These are phyloP conservation scores for Nothoprocta perdicaria DNA, from an alignment of 2,113 vertebrate genomes.

Conservation along the genomic window DNA sequence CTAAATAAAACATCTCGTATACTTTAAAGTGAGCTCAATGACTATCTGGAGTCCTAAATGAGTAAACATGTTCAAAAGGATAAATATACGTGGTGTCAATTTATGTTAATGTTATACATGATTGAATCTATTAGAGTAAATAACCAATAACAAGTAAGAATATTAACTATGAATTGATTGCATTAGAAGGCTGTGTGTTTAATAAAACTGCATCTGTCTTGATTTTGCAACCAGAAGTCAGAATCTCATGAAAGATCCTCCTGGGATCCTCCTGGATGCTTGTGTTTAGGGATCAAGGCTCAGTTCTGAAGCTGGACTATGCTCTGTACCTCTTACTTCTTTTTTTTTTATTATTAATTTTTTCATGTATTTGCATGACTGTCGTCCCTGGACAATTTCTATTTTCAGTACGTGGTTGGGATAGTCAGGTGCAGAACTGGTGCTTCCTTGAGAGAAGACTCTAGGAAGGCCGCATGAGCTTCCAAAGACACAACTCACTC, in stretches of 20 bases:
- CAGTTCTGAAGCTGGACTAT: neutral
- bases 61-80: constrained; percentile 34
- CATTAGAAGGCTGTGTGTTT: neutral
- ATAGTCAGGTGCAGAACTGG: neutral
- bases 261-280: neutral
- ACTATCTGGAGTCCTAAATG: constrained; percentile 12
- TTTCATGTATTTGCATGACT: neutral
- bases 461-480: neutral
- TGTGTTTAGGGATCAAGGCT: neutral
- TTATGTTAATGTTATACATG: constrained; percentile 49
- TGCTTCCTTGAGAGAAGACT: neutral
- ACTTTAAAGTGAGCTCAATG: neutral
- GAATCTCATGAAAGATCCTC: neutral
- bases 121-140: constrained; percentile 55
- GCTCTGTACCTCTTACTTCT: neutral
- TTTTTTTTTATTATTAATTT: neutral
- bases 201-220: neutral
- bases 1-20: constrained; percentile 53
- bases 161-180: constrained; percentile 29
- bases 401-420: neutral
- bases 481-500: neutral
- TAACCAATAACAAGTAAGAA: constrained; percentile 32
- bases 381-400: neutral
- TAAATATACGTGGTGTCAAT: constrained; percentile 51
- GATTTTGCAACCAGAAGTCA: neutral